These are phyloP conservation scores for Rafetus swinhoei DNA, from an alignment of 2,113 vertebrate genomes.

Conservation along the genomic window DNA sequence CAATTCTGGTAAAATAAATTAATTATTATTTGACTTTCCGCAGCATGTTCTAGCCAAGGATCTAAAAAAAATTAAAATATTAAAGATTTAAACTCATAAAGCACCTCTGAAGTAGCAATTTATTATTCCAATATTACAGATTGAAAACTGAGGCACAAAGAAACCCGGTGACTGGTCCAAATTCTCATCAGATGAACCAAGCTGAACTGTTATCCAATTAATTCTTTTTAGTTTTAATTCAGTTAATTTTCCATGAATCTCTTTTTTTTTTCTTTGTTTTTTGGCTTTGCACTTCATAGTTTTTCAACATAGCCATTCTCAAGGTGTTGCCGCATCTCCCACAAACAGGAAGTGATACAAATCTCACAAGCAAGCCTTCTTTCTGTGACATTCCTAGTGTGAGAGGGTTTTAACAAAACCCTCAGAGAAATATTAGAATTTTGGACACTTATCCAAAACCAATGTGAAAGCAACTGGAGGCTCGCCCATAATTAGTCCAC, in stretches of 20 bases:
- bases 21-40: not conserved
- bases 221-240: not conserved
- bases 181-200: not conserved
- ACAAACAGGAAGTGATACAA: not conserved
- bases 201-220: not conserved
- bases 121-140: slow-evolving; percentile 16
- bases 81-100: not conserved
- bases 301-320: not conserved
- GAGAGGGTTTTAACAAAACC: not conserved
- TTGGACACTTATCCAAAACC: slow-evolving; percentile 18
- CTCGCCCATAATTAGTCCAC: slow-evolving; percentile 7
- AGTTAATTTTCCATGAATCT: not conserved
- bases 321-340: not conserved
- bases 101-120: not conserved
- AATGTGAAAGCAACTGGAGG: not conserved
- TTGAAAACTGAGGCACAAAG: accelerated
- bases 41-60: slow-evolving; percentile 9
- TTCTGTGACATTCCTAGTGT: not conserved
- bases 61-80: slow-evolving; percentile 29
- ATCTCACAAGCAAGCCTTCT: not conserved
- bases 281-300: not conserved
- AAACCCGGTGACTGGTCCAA: not conserved
- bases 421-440: slow-evolving; percentile 6
- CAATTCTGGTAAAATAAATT: slow-evolving; percentile 52
- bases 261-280: accelerated